Percentiles rank a stretch among this genome's conserved stretches.
phyloP scores from a whole-genome alignment of 2,888 invertebrate genomes.

The Latrodectus hesperus region DNA sequence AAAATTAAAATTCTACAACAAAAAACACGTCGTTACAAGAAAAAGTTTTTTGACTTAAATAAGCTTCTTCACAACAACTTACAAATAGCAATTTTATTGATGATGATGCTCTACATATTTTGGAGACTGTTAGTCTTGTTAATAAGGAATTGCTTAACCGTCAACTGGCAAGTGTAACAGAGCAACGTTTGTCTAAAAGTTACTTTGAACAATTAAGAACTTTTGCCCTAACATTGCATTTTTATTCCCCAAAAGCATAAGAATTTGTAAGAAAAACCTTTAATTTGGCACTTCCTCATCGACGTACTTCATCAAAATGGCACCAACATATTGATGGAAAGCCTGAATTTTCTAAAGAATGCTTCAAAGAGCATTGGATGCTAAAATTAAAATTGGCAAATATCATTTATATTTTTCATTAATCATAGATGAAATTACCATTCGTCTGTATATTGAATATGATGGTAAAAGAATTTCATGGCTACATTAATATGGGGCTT shows the following conservation, averaged over 20 bases:
- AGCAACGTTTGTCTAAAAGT: neutral
- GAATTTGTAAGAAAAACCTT: neutral
- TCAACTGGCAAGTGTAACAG: no score
- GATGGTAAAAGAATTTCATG: constrained; percentile 16
- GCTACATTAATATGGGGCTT: neutral
- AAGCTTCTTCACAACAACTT: neutral
- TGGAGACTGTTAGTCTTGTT: neutral
- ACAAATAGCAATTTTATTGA: neutral
- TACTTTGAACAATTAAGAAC: neutral
- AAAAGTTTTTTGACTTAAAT: neutral
- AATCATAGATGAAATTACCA: constrained; percentile 24
- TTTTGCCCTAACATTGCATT: neutral
- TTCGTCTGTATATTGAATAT: constrained; percentile 3
- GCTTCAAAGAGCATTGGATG: neutral
- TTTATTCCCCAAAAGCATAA: constrained; percentile 5
- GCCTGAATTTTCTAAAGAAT: constrained; percentile 7
- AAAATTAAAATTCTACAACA: neutral
- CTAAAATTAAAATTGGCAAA: neutral
- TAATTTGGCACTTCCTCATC: neutral
- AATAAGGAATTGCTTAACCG: neutral
- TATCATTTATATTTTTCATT: constrained; percentile 4
- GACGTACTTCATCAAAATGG: neutral
- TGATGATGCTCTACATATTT: neutral
- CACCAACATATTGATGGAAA: constrained; percentile 21
- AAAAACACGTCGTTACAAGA: neutral